Percentiles rank a stretch among this genome's conserved stretches.
phyloP scores from a whole-genome alignment of 2,797 vertebrate genomes.

The Alexandromys oeconomus region DNA sequence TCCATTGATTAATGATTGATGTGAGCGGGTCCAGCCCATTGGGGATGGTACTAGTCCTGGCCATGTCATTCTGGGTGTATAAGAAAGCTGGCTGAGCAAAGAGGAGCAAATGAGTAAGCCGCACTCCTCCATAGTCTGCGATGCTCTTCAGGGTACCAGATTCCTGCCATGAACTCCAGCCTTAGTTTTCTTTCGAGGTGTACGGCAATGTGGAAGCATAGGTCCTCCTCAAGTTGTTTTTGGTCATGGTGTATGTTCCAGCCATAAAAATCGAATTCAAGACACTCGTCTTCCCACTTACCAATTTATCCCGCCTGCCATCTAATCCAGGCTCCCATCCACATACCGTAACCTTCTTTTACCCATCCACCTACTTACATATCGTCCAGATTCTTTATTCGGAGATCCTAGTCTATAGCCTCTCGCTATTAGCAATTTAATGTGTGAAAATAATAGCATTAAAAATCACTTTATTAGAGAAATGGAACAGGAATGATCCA shows the following conservation, averaged over 20 bases:
- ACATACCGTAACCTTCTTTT: not conserved
- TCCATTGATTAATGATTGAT: not conserved
- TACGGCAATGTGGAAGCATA: not conserved
- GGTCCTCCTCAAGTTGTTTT: not conserved
- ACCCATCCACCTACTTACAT: not conserved
- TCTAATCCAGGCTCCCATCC: not conserved
- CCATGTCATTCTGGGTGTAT: not conserved
- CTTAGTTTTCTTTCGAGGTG: not conserved
- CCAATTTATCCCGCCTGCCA: not conserved
- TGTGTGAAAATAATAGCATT: constrained; percentile 46
- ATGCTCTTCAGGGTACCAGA: not conserved
- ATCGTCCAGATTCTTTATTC: not conserved
- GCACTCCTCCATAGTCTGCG: not conserved
- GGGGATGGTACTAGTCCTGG: not conserved
- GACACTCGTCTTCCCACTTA: not conserved
- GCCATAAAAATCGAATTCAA: not conserved
- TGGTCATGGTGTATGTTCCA: not conserved
- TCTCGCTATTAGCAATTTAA: not conserved
- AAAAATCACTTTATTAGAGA: constrained; percentile 23
- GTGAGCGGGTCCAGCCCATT: not conserved
- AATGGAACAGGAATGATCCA: constrained; percentile 31
- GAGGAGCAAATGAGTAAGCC: not conserved
- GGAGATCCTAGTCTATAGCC: not conserved
- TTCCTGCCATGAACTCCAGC: not conserved
- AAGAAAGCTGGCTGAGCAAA: not conserved